A percentile compares a stretch with the other conserved stretches of the same genome.
Conservation (phyloP, 2,113 vertebrate genomes). For the Oryzias javanicus region DNA sequence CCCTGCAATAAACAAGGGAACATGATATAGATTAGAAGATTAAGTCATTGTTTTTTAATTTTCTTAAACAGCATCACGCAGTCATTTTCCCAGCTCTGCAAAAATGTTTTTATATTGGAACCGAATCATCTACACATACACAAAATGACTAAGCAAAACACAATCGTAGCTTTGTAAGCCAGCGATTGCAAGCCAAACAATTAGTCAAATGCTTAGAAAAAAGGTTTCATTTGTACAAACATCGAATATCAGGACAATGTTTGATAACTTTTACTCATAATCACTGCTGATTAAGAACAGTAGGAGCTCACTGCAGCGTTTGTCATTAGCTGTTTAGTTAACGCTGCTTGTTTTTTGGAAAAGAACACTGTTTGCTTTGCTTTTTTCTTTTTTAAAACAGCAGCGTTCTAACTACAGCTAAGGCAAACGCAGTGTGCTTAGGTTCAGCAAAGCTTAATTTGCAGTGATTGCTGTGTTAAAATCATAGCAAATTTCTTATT, state of each 20-base stretch:
- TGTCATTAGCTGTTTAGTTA: conserved; percentile 37
- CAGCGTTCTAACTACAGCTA: conserved; percentile 24
- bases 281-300: conserved; percentile 19
- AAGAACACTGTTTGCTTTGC: background rate
- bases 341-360: conserved; percentile 6
- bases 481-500: no score
- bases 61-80: background rate
- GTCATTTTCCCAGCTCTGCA: background rate
- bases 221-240: no score
- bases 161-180: no score
- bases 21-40: background rate
- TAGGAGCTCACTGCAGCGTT: conserved; percentile 15
- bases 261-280: background rate
- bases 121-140: no score
- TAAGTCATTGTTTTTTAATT: background rate
- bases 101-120: background rate
- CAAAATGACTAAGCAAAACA: no score
- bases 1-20: no score
- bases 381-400: conserved; percentile 16
- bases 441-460: no score
- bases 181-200: no score
- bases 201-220: no score
- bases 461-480: conserved; percentile 37
- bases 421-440: conserved; percentile 20
- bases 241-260: no score